Conservation (phyloP, 2,888 invertebrate genomes). For the Tenthredo scrophulariae region DNA sequence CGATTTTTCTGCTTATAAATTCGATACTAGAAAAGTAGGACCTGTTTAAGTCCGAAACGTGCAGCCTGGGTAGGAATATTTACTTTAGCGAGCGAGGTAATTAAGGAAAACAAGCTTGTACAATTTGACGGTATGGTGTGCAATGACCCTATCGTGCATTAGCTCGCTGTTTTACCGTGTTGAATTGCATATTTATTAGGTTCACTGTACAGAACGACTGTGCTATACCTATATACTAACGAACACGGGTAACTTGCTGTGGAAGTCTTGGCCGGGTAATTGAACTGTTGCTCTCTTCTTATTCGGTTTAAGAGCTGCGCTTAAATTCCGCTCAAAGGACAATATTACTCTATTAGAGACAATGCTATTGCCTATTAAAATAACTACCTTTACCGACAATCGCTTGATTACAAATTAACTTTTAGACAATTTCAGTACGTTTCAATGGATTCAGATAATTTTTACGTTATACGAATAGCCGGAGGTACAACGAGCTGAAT, state of each 20-base stretch:
- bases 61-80: not conserved
- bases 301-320: slow-evolving; percentile 28
- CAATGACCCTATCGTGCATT: slow-evolving; percentile 36
- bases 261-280: slow-evolving; percentile 47
- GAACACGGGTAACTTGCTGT: slow-evolving; percentile 38
- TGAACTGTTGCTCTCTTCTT: slow-evolving; percentile 46
- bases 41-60: not conserved
- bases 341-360: slow-evolving; percentile 46
- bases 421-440: not conserved
- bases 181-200: slow-evolving; percentile 75
- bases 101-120: slow-evolving; percentile 40
- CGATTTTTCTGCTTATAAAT: not conserved
- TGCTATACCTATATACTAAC: slow-evolving; percentile 34
- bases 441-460: not conserved
- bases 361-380: slow-evolving; percentile 11
- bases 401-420: slow-evolving; percentile 31
- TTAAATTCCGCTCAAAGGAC: slow-evolving; percentile 23
- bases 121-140: slow-evolving; percentile 42
- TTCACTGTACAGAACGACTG: slow-evolving; percentile 64
- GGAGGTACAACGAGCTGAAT: not conserved
- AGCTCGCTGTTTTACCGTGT: slow-evolving; percentile 66
- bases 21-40: not conserved
- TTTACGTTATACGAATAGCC: not conserved
- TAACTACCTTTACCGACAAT: slow-evolving; percentile 1
- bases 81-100: slow-evolving; percentile 7